phyloP scores from a whole-genome alignment of 2,888 invertebrate species.

The Ctenicera cuprea region DNA sequence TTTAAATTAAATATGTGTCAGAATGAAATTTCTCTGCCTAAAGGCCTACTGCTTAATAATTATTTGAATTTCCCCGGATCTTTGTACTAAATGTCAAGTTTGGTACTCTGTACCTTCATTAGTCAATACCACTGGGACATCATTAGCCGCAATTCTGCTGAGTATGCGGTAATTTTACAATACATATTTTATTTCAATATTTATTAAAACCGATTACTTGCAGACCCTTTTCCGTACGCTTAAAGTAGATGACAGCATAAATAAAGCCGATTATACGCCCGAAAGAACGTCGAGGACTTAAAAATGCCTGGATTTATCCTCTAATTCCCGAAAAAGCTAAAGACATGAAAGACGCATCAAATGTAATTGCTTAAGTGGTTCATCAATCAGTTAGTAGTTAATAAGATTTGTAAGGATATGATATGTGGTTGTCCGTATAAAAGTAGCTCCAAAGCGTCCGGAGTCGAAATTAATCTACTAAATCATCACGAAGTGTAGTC shows the following conservation, averaged over 20 bases:
- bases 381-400: conserved; percentile 37
- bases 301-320: background rate
- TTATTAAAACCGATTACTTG: background rate
- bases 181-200: background rate
- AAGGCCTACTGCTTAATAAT: conserved; percentile 6
- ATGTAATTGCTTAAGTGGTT: conserved; percentile 24
- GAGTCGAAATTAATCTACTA: conserved; percentile 37
- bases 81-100: conserved; percentile 2
- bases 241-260: background rate
- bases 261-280: background rate
- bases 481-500: conserved; percentile 22
- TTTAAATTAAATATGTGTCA: conserved; percentile 36
- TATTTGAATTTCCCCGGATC: conserved; percentile 12
- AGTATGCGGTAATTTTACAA: background rate
- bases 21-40: conserved; percentile 4
- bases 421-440: conserved; percentile 29
- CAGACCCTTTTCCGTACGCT: background rate
- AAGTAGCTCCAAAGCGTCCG: conserved; percentile 28
- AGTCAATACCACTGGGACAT: conserved; percentile 25
- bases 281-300: background rate
- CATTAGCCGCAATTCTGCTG: conserved; percentile 1
- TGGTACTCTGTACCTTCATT: conserved; percentile 21
- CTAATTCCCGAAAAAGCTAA: background rate
- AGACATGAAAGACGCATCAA: conserved; percentile 19
- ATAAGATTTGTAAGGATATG: conserved; percentile 33